phyloP scores from a whole-genome alignment of 2,888 invertebrate genomes.

The Patella depressa region DNA sequence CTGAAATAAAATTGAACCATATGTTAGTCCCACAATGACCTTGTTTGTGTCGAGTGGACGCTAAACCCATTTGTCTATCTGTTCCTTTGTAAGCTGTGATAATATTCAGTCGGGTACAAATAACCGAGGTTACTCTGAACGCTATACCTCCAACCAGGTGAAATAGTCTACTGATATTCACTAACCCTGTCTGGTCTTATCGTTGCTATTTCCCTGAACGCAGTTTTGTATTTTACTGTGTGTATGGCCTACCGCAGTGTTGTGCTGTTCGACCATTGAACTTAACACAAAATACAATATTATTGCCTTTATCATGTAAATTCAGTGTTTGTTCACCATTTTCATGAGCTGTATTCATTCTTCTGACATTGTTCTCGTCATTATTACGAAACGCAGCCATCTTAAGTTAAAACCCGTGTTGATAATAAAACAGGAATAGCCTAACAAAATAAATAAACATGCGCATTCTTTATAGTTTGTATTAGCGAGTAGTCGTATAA shows the following conservation, averaged over 20 bases:
- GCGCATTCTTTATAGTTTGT: not conserved
- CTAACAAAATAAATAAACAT: conserved; percentile 9
- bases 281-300: conserved; percentile 3
- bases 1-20: too few relatives aligned
- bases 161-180: too few relatives aligned
- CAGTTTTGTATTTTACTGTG: not conserved
- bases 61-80: too few relatives aligned
- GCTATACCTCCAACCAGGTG: too few relatives aligned
- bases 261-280: not conserved
- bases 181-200: not conserved
- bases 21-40: too few relatives aligned
- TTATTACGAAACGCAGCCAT: conserved; percentile 7
- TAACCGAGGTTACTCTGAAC: too few relatives aligned
- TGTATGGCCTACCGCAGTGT: conserved; percentile 3
- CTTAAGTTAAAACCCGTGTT: not conserved
- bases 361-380: not conserved
- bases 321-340: conserved; percentile 6
- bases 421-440: not conserved
- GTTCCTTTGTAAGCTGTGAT: too few relatives aligned
- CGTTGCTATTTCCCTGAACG: not conserved
- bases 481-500: not conserved
- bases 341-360: conserved; percentile 5
- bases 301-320: not conserved
- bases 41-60: too few relatives aligned
- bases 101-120: too few relatives aligned